Conservation (phyloP, 2,888 invertebrate species). For the Tryphoninae sp. region DNA sequence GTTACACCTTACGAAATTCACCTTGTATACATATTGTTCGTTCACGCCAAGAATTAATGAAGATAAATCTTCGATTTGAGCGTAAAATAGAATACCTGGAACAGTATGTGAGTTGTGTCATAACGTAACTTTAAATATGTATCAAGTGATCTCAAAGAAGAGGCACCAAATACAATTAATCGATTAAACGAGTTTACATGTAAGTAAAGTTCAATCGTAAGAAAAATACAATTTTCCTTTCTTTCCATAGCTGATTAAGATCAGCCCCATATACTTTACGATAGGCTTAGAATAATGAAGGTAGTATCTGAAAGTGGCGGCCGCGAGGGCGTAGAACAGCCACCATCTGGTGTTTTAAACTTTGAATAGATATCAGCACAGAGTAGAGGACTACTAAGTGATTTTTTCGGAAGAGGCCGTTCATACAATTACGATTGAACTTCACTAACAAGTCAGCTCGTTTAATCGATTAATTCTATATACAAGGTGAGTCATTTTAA, state of each 20-base stretch:
- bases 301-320: constrained; percentile 1
- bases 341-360: constrained; percentile 6
- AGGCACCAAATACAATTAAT: constrained; percentile 4
- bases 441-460: too few relatives aligned
- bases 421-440: constrained; percentile 54
- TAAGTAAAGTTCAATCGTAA: too few relatives aligned
- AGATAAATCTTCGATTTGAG: constrained; percentile 4
- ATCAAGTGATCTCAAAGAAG: constrained; percentile 57
- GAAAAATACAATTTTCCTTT: constrained; percentile 32
- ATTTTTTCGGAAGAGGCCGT: constrained; percentile 56
- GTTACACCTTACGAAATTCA: too few relatives aligned
- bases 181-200: too few relatives aligned
- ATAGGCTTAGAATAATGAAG: constrained; percentile 22
- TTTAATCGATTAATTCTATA: not conserved
- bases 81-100: constrained; percentile 16
- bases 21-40: not conserved
- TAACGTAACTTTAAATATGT: constrained; percentile 54
- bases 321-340: constrained; percentile 4
- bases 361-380: constrained; percentile 20
- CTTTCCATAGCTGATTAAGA: constrained; percentile 26
- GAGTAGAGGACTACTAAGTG: constrained; percentile 48
- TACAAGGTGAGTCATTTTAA: too few relatives aligned
- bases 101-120: constrained; percentile 11
- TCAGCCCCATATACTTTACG: constrained; percentile 35
- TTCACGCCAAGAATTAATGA: not conserved